phyloP scores from a whole-genome alignment of 2,797 vertebrate genomes.

The Catharus ustulatus region DNA sequence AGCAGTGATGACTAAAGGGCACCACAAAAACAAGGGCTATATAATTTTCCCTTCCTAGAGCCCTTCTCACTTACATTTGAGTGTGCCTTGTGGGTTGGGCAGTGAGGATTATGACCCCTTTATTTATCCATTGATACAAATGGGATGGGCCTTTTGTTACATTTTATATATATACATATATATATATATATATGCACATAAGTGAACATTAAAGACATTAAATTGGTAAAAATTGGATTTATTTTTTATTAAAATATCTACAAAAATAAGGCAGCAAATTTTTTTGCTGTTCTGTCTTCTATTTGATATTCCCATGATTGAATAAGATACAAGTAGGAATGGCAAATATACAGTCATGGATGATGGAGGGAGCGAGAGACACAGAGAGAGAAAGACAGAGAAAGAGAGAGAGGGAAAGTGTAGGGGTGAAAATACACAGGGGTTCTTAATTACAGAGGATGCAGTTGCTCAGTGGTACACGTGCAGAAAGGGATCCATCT shows the following conservation, averaged over 20 bases:
- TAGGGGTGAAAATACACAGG: background rate
- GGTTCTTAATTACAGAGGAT: background rate
- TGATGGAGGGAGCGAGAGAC: background rate
- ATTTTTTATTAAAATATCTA: slow-evolving; percentile 10
- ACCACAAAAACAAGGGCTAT: background rate
- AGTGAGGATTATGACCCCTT: background rate
- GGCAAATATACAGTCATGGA: background rate
- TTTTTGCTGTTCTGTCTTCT: background rate
- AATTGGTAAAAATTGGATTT: background rate
- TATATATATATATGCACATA: background rate
- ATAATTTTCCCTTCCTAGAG: slow-evolving; percentile 19
- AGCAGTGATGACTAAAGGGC: background rate
- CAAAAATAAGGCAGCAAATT: background rate
- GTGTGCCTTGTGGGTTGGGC: background rate
- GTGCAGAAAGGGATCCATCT: background rate
- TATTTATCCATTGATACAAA: slow-evolving; percentile 15
- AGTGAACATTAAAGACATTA: background rate
- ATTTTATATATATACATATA: background rate
- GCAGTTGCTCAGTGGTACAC: background rate
- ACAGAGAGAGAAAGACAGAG: background rate
- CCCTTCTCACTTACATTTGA: background rate
- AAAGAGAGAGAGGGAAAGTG: background rate
- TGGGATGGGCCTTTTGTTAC: slow-evolving; percentile 43
- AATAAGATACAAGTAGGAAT: background rate
- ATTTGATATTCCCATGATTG: background rate